Conservation (phyloP, 2,113 vertebrate species). For the Hemibagrus wyckioides region DNA sequence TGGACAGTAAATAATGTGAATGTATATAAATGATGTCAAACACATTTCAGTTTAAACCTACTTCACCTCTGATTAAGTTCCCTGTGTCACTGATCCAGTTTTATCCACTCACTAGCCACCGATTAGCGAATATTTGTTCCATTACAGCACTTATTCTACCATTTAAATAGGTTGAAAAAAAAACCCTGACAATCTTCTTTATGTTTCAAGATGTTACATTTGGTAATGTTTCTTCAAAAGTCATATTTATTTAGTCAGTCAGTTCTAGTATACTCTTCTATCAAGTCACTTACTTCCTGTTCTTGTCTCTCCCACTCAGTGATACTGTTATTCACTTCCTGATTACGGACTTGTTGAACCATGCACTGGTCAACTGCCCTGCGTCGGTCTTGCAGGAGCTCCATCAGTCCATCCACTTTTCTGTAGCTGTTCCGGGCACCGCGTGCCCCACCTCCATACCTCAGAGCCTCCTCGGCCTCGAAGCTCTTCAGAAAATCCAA, state of each 20-base stretch:
- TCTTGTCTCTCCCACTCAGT: slow-evolving; percentile 79
- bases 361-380: slow-evolving; percentile 77
- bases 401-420: slow-evolving; percentile 83
- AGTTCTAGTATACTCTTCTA: neutral
- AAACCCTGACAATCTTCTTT: neutral
- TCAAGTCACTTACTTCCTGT: slow-evolving; percentile 72
- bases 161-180: neutral
- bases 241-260: too few species aligned
- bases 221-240: neutral
- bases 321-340: slow-evolving; percentile 74
- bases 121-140: neutral
- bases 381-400: slow-evolving; percentile 86
- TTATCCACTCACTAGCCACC: neutral
- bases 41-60: neutral
- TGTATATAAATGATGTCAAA: neutral
- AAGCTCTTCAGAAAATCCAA: slow-evolving; percentile 82
- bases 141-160: neutral
- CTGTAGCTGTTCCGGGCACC: slow-evolving; percentile 75
- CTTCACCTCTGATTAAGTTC: neutral
- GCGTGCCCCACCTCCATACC: slow-evolving; percentile 68
- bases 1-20: too few species aligned
- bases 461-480: slow-evolving; percentile 75
- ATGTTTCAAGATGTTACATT: neutral
- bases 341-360: slow-evolving; percentile 66
- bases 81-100: neutral